A percentile compares a stretch with the other conserved stretches of the same genome.
phyloP scores from a whole-genome alignment of 2,888 invertebrate genomes.

The Zelleria hepariella region DNA sequence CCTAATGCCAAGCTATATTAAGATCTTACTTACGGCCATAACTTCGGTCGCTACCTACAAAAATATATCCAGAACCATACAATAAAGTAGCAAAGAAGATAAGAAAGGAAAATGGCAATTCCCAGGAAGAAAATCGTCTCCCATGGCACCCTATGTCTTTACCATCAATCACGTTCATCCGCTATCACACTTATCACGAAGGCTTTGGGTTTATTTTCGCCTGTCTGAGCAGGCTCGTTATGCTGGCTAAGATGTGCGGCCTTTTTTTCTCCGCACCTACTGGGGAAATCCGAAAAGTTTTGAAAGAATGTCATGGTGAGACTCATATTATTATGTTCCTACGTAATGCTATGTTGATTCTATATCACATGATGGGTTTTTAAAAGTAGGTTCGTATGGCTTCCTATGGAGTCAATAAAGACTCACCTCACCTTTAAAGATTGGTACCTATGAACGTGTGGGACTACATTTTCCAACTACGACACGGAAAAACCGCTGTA shows the following conservation, averaged over 20 bases:
- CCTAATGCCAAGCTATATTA: no score
- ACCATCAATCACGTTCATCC: background rate
- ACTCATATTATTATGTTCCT: no score
- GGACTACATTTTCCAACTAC: no score
- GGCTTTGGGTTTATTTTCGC: slow-evolving; percentile 19
- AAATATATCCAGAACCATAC: slow-evolving; percentile 25
- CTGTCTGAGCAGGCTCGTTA: slow-evolving; percentile 10
- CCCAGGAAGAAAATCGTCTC: slow-evolving; percentile 36
- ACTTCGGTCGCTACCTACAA: no score
- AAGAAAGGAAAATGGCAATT: slow-evolving; percentile 57
- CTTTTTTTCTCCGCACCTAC: slow-evolving; percentile 28
- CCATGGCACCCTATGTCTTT: background rate
- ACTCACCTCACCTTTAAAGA: no score
- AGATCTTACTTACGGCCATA: no score
- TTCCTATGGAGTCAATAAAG: no score
- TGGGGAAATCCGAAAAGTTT: slow-evolving; percentile 30
- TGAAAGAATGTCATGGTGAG: no score
- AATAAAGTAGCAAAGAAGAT: slow-evolving; percentile 44
- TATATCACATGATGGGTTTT: no score
- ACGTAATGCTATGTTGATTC: no score
- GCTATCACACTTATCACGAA: slow-evolving; percentile 14
- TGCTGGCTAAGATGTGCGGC: slow-evolving; percentile 33
- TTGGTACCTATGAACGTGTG: no score
- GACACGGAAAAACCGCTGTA: background rate
- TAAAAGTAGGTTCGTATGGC: no score